phyloP scores from a whole-genome alignment of 1,140 invertebrate genomes.

The Procambarus clarkii region DNA sequence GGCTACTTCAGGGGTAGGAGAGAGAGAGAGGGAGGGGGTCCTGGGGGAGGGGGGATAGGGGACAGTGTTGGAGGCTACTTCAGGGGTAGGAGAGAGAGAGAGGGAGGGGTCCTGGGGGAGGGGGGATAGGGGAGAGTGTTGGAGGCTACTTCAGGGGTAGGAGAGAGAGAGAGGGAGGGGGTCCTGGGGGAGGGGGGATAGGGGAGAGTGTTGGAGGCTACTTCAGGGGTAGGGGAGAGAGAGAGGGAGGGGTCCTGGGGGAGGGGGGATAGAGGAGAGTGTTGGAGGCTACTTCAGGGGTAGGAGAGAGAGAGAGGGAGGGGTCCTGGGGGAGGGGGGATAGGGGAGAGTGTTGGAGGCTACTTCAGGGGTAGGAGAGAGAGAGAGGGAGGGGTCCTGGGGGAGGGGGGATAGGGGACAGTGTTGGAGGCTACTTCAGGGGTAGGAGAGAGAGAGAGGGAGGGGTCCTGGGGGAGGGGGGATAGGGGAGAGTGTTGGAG shows the following conservation, averaged over 20 bases:
- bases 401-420: neutral
- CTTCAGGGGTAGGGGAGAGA: neutral
- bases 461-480: neutral
- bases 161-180: neutral
- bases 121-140: too few species aligned
- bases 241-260: neutral
- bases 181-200: neutral
- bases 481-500: neutral
- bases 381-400: neutral
- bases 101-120: neutral
- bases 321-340: neutral
- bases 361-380: neutral
- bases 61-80: too few species aligned
- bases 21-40: too few species aligned
- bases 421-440: too few species aligned
- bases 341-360: neutral
- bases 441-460: too few species aligned
- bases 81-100: neutral
- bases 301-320: neutral
- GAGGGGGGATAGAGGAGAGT: neutral
- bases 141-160: too few species aligned
- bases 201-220: neutral
- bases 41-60: too few species aligned
- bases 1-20: too few species aligned
- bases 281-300: neutral